phyloP scores from a whole-genome alignment of 2,888 invertebrate species.

The Nomada fabriciana region DNA sequence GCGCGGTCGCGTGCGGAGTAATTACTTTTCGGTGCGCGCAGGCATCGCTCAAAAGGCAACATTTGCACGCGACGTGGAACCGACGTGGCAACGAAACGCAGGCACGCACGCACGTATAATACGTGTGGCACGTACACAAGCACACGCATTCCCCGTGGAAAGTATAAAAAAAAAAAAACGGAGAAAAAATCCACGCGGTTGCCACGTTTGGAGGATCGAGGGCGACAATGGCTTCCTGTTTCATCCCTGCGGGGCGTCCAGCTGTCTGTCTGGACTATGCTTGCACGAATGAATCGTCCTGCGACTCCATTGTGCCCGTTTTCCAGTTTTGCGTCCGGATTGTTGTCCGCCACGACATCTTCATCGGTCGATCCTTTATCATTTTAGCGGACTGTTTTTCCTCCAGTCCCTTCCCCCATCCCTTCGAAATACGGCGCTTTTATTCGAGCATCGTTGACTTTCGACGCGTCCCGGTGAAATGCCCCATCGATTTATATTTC shows the following conservation, averaged over 20 bases:
- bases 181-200: slow-evolving; percentile 50
- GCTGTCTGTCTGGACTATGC: slow-evolving; percentile 73
- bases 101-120: slow-evolving; percentile 3
- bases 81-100: slow-evolving; percentile 47
- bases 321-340: slow-evolving; percentile 65
- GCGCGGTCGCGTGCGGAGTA: slow-evolving; percentile 74
- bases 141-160: slow-evolving; percentile 20
- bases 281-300: slow-evolving; percentile 70
- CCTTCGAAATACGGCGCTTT: slow-evolving; percentile 29
- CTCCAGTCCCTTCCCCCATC: background rate
- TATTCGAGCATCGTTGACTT: slow-evolving; percentile 50
- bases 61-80: slow-evolving; percentile 69
- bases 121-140: slow-evolving; percentile 13
- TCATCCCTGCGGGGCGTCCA: slow-evolving; percentile 76
- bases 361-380: slow-evolving; percentile 63
- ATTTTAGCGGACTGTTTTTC: slow-evolving; percentile 48
- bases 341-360: slow-evolving; percentile 65
- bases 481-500: slow-evolving; percentile 4
- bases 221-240: slow-evolving; percentile 78
- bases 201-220: slow-evolving; percentile 65
- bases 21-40: slow-evolving; percentile 74
- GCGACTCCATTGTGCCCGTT: slow-evolving; percentile 65
- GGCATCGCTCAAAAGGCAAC: slow-evolving; percentile 72
- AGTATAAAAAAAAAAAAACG: slow-evolving; percentile 15
- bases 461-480: slow-evolving; percentile 12